Percentiles rank a stretch among this genome's conserved stretches.
These are phyloP conservation scores for Pogonus chalceus DNA, from an alignment of 1,140 invertebrate genomes.

Conservation along the genomic window DNA sequence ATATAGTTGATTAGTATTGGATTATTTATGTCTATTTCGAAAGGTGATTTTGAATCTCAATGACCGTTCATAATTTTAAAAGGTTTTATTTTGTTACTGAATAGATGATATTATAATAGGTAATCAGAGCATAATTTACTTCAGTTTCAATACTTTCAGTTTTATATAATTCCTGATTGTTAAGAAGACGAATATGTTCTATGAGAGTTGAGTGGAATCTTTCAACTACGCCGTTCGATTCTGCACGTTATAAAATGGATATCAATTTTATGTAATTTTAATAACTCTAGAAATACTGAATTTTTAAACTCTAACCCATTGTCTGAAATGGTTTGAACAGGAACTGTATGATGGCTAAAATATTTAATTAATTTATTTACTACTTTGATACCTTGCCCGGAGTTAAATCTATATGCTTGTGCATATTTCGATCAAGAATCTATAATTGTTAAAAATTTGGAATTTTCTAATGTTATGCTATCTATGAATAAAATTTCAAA, in stretches of 20 bases:
- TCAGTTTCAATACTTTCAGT: slow-evolving; percentile 12
- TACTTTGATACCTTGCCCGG: slow-evolving; percentile 10
- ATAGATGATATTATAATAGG: slow-evolving; percentile 21
- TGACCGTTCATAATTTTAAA: slow-evolving; percentile 19
- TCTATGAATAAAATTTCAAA: slow-evolving; percentile 18
- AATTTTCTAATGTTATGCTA: slow-evolving; percentile 12
- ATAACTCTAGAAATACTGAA: slow-evolving; percentile 18
- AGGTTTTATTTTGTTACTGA: slow-evolving; percentile 17
- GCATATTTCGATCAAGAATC: slow-evolving; percentile 17
- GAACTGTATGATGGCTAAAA: slow-evolving; percentile 17
- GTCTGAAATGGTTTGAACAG: slow-evolving; percentile 17
- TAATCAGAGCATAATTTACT: slow-evolving; percentile 20
- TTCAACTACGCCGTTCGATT: slow-evolving; percentile 30
- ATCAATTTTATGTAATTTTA: slow-evolving; percentile 25
- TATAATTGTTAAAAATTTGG: slow-evolving; percentile 16
- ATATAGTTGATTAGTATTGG: slow-evolving; percentile 12
- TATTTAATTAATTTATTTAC: slow-evolving; percentile 14
- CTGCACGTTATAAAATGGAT: slow-evolving; percentile 30
- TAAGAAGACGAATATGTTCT: slow-evolving; percentile 27
- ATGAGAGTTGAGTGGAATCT: slow-evolving; percentile 19
- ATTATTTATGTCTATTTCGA: slow-evolving; percentile 11
- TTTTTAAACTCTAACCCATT: slow-evolving; percentile 23
- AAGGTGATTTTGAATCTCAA: slow-evolving; percentile 16
- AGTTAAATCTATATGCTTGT: slow-evolving; percentile 13
- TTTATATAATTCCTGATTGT: slow-evolving; percentile 17